These are phyloP conservation scores for Crocidura indochinensis DNA, from an alignment of 2,797 vertebrate genomes.

Conservation along the genomic window DNA sequence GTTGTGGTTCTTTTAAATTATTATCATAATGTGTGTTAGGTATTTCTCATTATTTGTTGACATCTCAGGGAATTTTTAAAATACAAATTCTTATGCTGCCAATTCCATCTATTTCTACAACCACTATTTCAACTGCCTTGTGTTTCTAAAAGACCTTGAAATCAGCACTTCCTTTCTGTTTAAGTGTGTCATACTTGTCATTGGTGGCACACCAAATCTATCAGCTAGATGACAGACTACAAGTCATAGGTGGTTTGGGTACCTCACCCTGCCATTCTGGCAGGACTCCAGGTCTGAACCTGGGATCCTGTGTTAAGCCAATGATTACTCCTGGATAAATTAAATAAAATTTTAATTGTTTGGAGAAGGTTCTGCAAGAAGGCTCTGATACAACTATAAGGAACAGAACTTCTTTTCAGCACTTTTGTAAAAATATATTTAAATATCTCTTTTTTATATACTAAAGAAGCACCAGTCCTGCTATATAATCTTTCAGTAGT, in stretches of 20 bases:
- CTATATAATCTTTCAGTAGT: constrained; percentile 28
- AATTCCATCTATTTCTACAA: constrained; percentile 80
- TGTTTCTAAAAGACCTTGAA: constrained; percentile 88
- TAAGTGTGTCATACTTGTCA: constrained; percentile 18
- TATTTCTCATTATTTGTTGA: constrained; percentile 86
- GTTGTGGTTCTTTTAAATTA: constrained; percentile 82
- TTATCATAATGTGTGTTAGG: constrained; percentile 83
- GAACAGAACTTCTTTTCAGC: background rate
- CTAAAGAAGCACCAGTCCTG: background rate
- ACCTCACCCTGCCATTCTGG: constrained; percentile 59
- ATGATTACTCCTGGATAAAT: constrained; percentile 47
- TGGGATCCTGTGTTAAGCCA: background rate
- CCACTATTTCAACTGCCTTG: constrained; percentile 67
- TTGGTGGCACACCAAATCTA: constrained; percentile 24
- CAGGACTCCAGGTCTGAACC: background rate
- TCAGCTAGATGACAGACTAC: constrained; percentile 70
- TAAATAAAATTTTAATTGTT: constrained; percentile 60
- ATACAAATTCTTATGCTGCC: constrained; percentile 86
- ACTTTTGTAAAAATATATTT: constrained; percentile 48
- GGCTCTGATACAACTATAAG: constrained; percentile 12
- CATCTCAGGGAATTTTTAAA: constrained; percentile 85
- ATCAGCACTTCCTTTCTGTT: constrained; percentile 84
- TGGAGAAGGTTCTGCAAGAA: constrained; percentile 30
- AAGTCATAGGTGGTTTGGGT: constrained; percentile 76
- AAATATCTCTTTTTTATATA: background rate